Evolutionary conservation across 1,140 invertebrate species (phyloP).

Genomic region (Drosophila punjabiensis): DNA sequence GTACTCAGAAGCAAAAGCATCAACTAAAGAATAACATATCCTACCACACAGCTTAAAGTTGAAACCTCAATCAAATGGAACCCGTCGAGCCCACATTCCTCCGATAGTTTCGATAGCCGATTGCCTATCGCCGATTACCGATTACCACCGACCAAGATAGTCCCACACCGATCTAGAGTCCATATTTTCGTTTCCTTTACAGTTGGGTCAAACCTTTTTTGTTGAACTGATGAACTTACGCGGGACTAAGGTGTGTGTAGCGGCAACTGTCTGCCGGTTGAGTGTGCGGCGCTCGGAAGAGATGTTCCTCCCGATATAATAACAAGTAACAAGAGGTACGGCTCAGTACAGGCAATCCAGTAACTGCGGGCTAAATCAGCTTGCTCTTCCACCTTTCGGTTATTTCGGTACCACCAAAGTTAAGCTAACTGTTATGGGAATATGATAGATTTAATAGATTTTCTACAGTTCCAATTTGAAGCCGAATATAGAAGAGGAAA

Average conservation of each 20-base stretch:
- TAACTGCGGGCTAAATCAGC: constrained; percentile 46
- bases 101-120: constrained; percentile 22
- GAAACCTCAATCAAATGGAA: constrained; percentile 21
- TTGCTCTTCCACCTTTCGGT: constrained; percentile 76
- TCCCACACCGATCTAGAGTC: not conserved
- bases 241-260: not conserved
- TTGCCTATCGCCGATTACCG: not conserved
- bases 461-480: constrained; percentile 65
- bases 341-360: constrained; percentile 44
- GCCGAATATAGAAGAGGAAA: constrained; percentile 25
- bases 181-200: constrained; percentile 11
- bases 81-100: constrained; percentile 18
- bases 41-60: constrained; percentile 54
- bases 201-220: constrained; percentile 37
- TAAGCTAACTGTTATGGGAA: constrained; percentile 54
- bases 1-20: constrained; percentile 43
- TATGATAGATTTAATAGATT: constrained; percentile 63
- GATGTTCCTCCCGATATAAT: constrained; percentile 7
- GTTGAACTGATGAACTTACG: not conserved
- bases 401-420: constrained; percentile 72
- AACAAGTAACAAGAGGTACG: constrained; percentile 28
- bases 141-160: not conserved
- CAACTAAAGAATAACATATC: constrained; percentile 64
- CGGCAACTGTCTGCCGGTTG: constrained; percentile 18
- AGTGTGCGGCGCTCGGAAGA: constrained; percentile 15